A percentile compares a stretch with the other conserved stretches of the same genome.
phyloP scores from a whole-genome alignment of 2,113 vertebrate genomes.

The Lipotes vexillifer region DNA sequence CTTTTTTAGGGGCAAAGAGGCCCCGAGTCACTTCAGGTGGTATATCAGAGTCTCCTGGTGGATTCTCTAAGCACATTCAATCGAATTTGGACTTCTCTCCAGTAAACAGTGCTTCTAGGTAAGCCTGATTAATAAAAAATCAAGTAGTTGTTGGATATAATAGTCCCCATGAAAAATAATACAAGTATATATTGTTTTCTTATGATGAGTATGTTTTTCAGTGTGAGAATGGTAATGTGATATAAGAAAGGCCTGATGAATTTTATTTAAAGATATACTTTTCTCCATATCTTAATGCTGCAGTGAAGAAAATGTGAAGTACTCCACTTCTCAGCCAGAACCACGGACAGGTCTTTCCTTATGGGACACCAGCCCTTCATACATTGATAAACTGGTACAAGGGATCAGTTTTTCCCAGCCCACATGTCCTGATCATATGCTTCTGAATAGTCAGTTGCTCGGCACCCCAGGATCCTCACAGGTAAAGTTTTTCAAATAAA shows the following conservation, averaged over 20 bases:
- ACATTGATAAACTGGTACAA: constrained; percentile 83
- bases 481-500: constrained; percentile 78
- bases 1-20: constrained; percentile 78
- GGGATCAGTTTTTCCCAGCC: constrained; percentile 97
- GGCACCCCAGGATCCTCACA: constrained; percentile 95
- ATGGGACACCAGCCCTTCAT: constrained; percentile 83
- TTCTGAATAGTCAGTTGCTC: constrained; percentile 92
- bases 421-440: constrained; percentile 93
- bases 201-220: not conserved
- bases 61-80: constrained; percentile 82
- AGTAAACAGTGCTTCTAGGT: constrained; percentile 77
- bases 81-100: constrained; percentile 82
- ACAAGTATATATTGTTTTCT: not conserved
- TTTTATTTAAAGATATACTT: constrained; percentile 43
- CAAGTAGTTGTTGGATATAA: not conserved
- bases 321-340: constrained; percentile 96
- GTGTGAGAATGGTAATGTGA: not conserved
- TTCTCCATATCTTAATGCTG: not conserved
- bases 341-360: constrained; percentile 79
- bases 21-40: constrained; percentile 71
- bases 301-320: constrained; percentile 89
- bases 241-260: not conserved
- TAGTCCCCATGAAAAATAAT: not conserved
- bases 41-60: constrained; percentile 75
- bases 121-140: constrained; percentile 18